phyloP scores from a whole-genome alignment of 2,113 vertebrate species.

The Melanostigma gelatinosum region DNA sequence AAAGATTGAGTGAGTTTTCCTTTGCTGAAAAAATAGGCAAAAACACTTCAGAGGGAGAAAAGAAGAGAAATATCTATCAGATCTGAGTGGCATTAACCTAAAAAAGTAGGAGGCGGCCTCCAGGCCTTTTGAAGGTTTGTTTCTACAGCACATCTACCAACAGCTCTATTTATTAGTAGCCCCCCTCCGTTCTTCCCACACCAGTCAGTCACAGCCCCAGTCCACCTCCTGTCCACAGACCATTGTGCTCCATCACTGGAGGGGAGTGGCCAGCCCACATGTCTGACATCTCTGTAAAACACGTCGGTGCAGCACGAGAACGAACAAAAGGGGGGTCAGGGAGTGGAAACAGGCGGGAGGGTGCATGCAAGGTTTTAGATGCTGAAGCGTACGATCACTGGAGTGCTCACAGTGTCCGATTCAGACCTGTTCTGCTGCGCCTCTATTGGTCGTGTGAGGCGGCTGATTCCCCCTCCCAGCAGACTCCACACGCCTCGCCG shows the following conservation, averaged over 20 bases:
- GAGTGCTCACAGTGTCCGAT: conserved; percentile 16
- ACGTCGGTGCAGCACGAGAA: conserved; percentile 30
- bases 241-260: conserved; percentile 68
- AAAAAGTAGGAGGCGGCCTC: conserved; percentile 4
- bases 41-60: background rate
- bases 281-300: conserved; percentile 82
- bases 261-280: conserved; percentile 62
- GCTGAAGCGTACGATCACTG: conserved; percentile 2
- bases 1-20: background rate
- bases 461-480: conserved; percentile 74
- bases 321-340: conserved; percentile 44
- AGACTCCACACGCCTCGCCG: conserved; percentile 68
- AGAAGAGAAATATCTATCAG: background rate
- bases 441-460: conserved; percentile 77
- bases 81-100: background rate
- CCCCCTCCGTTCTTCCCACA: conserved; percentile 30
- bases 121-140: background rate
- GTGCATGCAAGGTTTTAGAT: conserved; percentile 4
- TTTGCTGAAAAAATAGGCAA: conserved; percentile 22
- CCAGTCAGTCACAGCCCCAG: conserved; percentile 47
- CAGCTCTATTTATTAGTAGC: conserved; percentile 45
- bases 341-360: conserved; percentile 29
- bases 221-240: conserved; percentile 56
- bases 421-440: conserved; percentile 82
- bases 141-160: background rate